These are phyloP conservation scores for Tortricodes alternella DNA, from an alignment of 2,888 invertebrate species.

Conservation along the genomic window DNA sequence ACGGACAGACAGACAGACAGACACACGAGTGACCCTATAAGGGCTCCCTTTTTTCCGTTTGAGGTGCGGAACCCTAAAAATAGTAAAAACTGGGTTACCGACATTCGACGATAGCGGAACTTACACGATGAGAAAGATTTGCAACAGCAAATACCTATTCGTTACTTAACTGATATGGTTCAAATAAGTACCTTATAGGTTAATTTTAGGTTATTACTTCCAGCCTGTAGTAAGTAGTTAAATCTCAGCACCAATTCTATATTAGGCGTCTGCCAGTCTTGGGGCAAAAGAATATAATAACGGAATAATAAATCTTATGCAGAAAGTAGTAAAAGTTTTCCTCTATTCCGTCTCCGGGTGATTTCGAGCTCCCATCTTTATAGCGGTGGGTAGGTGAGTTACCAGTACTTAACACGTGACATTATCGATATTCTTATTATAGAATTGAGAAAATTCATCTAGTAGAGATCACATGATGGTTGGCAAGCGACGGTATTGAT, in stretches of 20 bases:
- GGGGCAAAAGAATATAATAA: no score
- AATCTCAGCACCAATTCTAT: no score
- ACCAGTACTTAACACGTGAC: no score
- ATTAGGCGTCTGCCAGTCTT: no score
- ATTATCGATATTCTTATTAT: no score
- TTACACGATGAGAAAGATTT: not conserved
- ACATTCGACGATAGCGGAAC: not conserved
- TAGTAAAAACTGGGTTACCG: constrained; percentile 21
- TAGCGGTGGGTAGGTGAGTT: no score
- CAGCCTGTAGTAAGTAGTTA: no score
- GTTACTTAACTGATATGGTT: not conserved
- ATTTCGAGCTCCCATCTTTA: no score
- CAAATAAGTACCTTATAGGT: not conserved
- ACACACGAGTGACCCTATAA: no score
- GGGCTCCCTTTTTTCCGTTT: no score
- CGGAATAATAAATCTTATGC: not conserved
- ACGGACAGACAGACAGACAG: no score
- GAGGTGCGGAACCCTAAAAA: not conserved
- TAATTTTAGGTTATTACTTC: not conserved
- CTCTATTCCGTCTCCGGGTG: constrained; percentile 1
- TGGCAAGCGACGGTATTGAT: constrained; percentile 59
- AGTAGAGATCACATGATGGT: constrained; percentile 33
- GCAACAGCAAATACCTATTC: not conserved
- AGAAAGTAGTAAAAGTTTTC: not conserved
- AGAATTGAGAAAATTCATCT: not conserved